Evolutionary conservation across 1,140 invertebrate species (phyloP).

Genomic region (Achatina immaculata): DNA sequence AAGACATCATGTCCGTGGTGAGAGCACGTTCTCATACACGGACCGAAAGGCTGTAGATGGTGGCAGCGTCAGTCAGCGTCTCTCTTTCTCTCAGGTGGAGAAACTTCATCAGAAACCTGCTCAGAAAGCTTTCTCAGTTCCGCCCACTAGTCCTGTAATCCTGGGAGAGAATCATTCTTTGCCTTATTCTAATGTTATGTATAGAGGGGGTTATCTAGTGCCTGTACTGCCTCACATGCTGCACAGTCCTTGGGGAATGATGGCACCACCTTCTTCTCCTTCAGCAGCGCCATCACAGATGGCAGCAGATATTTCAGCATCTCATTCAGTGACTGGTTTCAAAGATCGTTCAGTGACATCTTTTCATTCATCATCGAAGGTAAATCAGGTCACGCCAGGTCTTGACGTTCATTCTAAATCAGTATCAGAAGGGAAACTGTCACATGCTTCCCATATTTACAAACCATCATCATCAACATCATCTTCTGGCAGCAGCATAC

Average conservation of each 20-base stretch:
- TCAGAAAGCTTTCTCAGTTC: not conserved
- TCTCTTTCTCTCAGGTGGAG: not conserved
- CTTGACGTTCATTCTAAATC: not conserved
- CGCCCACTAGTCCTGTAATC: not conserved
- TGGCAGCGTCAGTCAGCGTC: not conserved
- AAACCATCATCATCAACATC: not conserved
- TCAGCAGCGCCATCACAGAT: not conserved
- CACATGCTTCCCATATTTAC: not conserved
- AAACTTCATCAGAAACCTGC: conserved; percentile 10
- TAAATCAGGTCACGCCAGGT: not conserved
- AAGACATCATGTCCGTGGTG: not conserved
- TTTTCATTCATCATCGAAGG: not conserved
- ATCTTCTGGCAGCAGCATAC: not conserved
- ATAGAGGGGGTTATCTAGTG: conserved; percentile 24
- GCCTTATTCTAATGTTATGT: conserved; percentile 25
- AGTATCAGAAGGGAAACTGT: not conserved
- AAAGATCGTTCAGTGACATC: not conserved
- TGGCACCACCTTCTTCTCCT: not conserved
- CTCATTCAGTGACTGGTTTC: not conserved
- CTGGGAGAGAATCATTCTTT: not conserved
- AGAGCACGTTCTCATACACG: not conserved
- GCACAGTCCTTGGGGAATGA: conserved; percentile 26
- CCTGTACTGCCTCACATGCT: conserved; percentile 19
- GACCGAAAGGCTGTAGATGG: not conserved
- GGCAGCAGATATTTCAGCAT: not conserved